phyloP scores from a whole-genome alignment of 2,113 vertebrate genomes.

The Conger conger region DNA sequence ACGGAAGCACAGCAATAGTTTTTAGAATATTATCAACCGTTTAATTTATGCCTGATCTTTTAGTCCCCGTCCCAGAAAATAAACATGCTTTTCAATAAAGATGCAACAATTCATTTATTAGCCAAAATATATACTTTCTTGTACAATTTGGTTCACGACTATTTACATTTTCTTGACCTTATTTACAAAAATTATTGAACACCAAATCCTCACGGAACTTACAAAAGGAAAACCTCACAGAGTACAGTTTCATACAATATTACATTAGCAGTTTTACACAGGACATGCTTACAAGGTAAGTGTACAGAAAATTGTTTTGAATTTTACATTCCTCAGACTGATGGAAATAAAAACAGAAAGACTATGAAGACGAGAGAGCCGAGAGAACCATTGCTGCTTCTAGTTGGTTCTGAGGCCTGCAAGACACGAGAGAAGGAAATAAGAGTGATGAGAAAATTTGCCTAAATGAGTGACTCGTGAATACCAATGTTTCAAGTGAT shows the following conservation, averaged over 20 bases:
- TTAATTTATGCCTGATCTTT: background rate
- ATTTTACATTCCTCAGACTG: conserved; percentile 77
- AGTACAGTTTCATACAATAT: conserved; percentile 84
- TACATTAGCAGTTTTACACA: conserved; percentile 90
- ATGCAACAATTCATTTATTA: conserved; percentile 99
- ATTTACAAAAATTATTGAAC: conserved; percentile 91
- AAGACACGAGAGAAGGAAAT: conserved; percentile 66
- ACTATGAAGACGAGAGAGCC: conserved; percentile 80
- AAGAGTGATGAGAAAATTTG: conserved; percentile 31
- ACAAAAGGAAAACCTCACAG: conserved; percentile 76
- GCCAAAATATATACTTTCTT: conserved; percentile 99
- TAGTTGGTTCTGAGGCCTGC: conserved; percentile 88
- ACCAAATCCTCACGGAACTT: conserved; percentile 86
- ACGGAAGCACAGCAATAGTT: background rate
- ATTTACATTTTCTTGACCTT: conserved; percentile 96
- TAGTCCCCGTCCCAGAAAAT: conserved; percentile 34
- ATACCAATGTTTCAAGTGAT: background rate
- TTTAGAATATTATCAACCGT: background rate
- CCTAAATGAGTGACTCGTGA: background rate
- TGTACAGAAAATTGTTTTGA: conserved; percentile 85
- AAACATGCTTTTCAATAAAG: conserved; percentile 67
- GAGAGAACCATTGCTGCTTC: conserved; percentile 84
- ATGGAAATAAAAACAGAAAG: conserved; percentile 76
- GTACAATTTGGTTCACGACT: conserved; percentile 99
- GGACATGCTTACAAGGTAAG: conserved; percentile 95